Evolutionary conservation across 2,797 vertebrate genomes (phyloP), one percentile per base, ranked within the genome.

Genomic region (Spinibarbus caldwelli): DNA sequence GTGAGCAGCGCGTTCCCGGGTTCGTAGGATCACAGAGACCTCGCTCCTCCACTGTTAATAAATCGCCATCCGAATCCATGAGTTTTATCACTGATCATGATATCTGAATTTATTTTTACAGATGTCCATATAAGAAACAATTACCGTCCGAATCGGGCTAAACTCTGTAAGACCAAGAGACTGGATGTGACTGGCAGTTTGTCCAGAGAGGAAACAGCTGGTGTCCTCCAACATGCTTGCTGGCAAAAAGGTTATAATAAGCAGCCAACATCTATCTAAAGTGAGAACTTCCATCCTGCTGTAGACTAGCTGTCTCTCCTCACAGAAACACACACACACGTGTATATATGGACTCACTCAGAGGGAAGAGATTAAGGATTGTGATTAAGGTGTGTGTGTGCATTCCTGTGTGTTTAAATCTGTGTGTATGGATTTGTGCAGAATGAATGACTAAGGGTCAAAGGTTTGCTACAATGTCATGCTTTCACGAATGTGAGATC

Each of bases 121-220:
- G 31, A 34, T 34, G 31, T 34, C 31, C 31, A 34, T 34, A 34
- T 34, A 34, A 34, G 31, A 34, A 34, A 34, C 31, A 34, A 34
- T 34, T 34, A 34, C 31, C 31, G 31, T 34, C 31, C 31, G 31
- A 34, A 34, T 34, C 31, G 31, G 31, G 31, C 31, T 34, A 52
- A 43, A 52, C 45, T 77, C 43, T 49, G 2, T 62, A 34, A 57
- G 23, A 54, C 76, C 41, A 85, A 72, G 76, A 5, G 80, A 82
- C 67, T 34, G 15, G n/a, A 43, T 62, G 68, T 19, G 78, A 76
- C 88, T 85, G 47, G 64, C 82, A 84, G 67, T 78, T 84, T 85
- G 86, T 82, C 81, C 80, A 87, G 87, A 91, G 87, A 81, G 87
- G 87, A 89, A 91, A 92, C 92, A 93, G 91, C 92, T 93, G 93